These are phyloP conservation scores for Sebastes wilsoni DNA, from an alignment of 2,797 vertebrate species.

Conservation along the genomic window DNA sequence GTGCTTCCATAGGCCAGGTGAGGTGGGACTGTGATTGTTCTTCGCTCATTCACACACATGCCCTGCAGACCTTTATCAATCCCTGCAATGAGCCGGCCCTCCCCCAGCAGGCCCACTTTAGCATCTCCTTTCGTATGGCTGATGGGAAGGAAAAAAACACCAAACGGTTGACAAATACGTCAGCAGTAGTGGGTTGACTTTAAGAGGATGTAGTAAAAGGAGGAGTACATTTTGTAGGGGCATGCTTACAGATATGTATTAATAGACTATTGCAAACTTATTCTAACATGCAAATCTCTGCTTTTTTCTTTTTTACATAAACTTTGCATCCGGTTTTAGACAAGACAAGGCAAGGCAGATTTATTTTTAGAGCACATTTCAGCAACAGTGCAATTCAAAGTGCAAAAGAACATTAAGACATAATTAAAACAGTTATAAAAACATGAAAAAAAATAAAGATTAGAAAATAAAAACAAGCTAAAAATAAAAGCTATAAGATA, in stretches of 20 bases:
- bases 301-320: not conserved
- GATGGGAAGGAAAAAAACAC: not conserved
- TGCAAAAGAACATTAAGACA: no score
- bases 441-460: no score
- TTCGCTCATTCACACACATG: slow-evolving; percentile 95
- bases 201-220: not conserved
- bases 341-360: no score
- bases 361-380: no score
- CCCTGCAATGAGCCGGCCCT: slow-evolving; percentile 91
- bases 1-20: slow-evolving; percentile 93
- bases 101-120: slow-evolving; percentile 89
- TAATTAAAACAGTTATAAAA: no score
- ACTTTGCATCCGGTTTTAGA: not conserved
- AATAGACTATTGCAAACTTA: not conserved
- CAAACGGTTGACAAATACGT: not conserved
- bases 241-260: not conserved
- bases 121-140: slow-evolving; percentile 88
- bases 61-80: slow-evolving; percentile 93
- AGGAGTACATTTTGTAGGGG: not conserved
- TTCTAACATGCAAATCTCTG: not conserved
- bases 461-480: no score
- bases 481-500: no score
- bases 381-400: no score
- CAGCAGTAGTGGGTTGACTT: not conserved
- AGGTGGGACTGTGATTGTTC: slow-evolving; percentile 91